Conservation (phyloP, 2,113 vertebrate species). For the Rhabdornis inornatus region DNA sequence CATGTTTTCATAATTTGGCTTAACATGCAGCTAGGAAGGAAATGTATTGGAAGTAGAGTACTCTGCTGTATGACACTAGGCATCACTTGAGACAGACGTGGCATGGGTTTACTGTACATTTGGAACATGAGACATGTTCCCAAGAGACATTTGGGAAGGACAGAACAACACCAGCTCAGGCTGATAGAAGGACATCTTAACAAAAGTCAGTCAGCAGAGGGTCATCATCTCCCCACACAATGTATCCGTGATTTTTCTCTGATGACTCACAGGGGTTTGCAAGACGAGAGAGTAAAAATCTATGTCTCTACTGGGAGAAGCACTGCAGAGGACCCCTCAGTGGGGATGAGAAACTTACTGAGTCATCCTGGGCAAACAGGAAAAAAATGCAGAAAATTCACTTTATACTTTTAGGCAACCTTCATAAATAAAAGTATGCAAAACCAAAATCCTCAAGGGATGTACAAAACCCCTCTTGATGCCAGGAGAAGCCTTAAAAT, state of each 20-base stretch:
- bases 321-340: neutral
- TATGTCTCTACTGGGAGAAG: neutral
- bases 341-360: neutral
- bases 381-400: neutral
- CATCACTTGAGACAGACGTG: neutral
- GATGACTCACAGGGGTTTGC: neutral
- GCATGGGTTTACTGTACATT: neutral
- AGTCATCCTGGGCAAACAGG: neutral
- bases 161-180: neutral
- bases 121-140: too few species aligned
- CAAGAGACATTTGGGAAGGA: neutral
- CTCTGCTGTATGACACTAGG: neutral
- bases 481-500: neutral
- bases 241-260: neutral
- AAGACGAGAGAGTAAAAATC: neutral
- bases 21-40: neutral
- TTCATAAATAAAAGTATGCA: neutral
- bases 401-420: neutral
- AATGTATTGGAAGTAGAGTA: rapidly evolving
- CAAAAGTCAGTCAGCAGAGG: neutral
- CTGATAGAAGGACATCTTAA: neutral
- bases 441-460: neutral
- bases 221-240: neutral
- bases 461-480: neutral
- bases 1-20: neutral